Evolutionary conservation across 2,797 vertebrate genomes (phyloP).

Genomic region (Neosalanx taihuensis): DNA sequence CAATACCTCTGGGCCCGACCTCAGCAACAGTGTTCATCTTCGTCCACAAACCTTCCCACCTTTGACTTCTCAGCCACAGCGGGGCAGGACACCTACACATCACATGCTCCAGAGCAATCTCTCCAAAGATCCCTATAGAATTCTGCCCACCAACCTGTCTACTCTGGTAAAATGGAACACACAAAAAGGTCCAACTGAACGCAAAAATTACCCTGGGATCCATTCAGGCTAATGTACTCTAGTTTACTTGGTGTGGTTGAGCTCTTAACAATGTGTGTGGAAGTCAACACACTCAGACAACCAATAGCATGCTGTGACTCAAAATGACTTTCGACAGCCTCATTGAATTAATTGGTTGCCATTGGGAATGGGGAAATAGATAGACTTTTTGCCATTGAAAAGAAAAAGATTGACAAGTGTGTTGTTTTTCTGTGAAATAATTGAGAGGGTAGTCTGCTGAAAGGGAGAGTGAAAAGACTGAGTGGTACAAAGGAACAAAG

Average conservation of each 20-base stretch:
- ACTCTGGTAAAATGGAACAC: slow-evolving; percentile 24
- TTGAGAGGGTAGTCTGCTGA: slow-evolving; percentile 49
- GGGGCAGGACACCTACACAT: neutral
- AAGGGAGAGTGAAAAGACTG: slow-evolving; percentile 39
- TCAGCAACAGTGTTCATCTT: neutral
- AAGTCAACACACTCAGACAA: slow-evolving; percentile 50
- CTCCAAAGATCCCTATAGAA: neutral
- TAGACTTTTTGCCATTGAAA: slow-evolving; percentile 68
- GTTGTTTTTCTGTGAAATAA: slow-evolving; percentile 57
- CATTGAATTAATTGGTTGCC: slow-evolving; percentile 70
- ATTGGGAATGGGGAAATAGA: slow-evolving; percentile 56
- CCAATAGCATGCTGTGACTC: slow-evolving; percentile 32
- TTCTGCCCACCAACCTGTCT: slow-evolving; percentile 1
- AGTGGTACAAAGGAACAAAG: slow-evolving; percentile 36
- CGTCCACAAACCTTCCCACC: neutral
- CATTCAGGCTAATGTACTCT: slow-evolving; percentile 57
- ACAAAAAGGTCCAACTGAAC: slow-evolving; percentile 54
- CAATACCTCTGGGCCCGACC: neutral
- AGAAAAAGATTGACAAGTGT: slow-evolving; percentile 62
- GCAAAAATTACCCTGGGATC: slow-evolving; percentile 60
- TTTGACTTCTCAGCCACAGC: neutral
- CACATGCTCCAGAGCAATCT: neutral
- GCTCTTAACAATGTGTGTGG: slow-evolving; percentile 50
- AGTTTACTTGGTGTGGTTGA: slow-evolving; percentile 45
- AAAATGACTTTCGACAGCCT: slow-evolving; percentile 64